phyloP scores from a whole-genome alignment of 2,888 invertebrate species.

The Pheosia gnoma region DNA sequence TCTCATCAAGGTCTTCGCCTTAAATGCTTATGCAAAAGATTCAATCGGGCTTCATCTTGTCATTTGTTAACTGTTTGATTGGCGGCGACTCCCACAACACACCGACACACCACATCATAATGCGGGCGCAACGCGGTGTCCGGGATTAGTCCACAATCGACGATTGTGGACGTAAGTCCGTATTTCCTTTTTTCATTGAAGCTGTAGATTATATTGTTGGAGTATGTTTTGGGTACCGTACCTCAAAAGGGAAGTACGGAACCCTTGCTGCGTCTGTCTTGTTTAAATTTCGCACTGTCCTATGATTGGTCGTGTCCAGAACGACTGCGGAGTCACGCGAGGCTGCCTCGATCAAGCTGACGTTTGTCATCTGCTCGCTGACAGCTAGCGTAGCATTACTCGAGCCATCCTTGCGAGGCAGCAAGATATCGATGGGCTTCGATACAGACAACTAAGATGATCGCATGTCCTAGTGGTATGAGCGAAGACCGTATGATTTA shows the following conservation, averaged over 20 bases:
- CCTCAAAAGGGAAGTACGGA: neutral
- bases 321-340: too few species aligned
- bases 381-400: too few species aligned
- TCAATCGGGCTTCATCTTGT: neutral
- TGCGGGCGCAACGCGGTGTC: constrained; percentile 9
- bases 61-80: constrained; percentile 35
- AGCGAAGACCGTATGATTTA: too few species aligned
- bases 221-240: neutral
- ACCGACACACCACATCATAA: constrained; percentile 17
- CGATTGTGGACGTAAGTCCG: neutral
- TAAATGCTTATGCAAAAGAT: too few species aligned
- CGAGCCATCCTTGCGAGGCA: too few species aligned
- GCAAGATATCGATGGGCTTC: too few species aligned
- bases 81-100: constrained; percentile 54
- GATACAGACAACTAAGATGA: too few species aligned
- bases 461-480: too few species aligned
- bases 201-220: neutral
- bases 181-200: constrained; percentile 1
- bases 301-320: too few species aligned
- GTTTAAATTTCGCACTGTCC: too few species aligned
- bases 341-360: too few species aligned
- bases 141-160: constrained; percentile 24
- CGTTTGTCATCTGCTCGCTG: too few species aligned
- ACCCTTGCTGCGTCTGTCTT: neutral
- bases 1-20: neutral